Conservation (phyloP, 2,113 vertebrate species). For the Bucco capensis region DNA sequence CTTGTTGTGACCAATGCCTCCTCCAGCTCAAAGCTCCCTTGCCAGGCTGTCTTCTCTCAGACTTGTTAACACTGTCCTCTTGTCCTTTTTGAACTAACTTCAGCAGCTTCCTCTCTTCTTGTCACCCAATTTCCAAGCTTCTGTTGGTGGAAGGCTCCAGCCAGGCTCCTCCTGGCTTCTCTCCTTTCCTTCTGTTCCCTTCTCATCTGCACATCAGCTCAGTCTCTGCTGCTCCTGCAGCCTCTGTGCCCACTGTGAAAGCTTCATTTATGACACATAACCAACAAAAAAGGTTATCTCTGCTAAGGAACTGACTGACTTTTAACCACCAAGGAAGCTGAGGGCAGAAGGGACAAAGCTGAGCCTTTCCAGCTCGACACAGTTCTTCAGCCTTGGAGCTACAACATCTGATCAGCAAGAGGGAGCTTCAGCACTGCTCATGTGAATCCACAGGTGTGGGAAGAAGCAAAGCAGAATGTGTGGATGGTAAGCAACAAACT, state of each 20-base stretch:
- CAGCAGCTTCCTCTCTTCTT: background rate
- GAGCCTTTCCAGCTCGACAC: background rate
- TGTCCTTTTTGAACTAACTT: background rate
- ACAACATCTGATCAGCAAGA: background rate
- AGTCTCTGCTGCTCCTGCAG: background rate
- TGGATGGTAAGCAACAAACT: background rate
- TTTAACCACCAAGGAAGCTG: background rate
- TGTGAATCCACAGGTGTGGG: background rate
- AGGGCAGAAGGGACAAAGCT: background rate
- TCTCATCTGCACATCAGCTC: background rate
- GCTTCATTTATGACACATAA: background rate
- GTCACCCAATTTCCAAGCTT: background rate
- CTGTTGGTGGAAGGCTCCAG: background rate
- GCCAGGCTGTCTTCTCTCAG: background rate
- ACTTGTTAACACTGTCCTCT: background rate
- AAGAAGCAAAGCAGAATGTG: background rate
- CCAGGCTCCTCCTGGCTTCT: background rate
- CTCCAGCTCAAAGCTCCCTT: background rate
- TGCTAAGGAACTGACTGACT: background rate
- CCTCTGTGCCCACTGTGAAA: background rate
- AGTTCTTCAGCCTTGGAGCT: background rate
- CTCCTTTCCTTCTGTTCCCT: background rate
- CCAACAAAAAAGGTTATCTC: background rate
- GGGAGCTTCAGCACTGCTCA: background rate
- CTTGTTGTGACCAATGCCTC: background rate